A percentile compares a stretch with the other conserved stretches of the same genome.
These are phyloP conservation scores for Agriotes lineatus DNA, from an alignment of 2,888 invertebrate species.

Conservation along the genomic window DNA sequence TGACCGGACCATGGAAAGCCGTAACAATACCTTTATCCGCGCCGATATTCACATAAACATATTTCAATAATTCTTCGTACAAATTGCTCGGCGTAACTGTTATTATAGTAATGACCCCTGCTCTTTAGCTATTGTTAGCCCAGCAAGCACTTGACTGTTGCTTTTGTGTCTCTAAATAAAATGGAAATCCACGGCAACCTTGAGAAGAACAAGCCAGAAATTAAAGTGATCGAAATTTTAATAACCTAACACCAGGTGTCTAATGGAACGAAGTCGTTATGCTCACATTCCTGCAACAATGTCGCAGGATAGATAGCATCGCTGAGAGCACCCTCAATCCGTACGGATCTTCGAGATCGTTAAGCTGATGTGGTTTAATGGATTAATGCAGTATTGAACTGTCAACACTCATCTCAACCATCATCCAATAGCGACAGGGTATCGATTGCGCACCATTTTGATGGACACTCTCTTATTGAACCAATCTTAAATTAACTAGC, in stretches of 20 bases:
- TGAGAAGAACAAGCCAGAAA: conserved; percentile 19
- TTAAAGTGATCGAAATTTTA: conserved; percentile 33
- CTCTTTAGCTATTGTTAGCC: not conserved
- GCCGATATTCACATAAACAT: too few relatives aligned
- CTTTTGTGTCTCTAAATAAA: conserved; percentile 5
- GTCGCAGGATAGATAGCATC: conserved; percentile 32
- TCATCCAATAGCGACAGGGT: conserved; percentile 61
- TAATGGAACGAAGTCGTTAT: conserved; percentile 34
- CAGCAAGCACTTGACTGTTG: conserved; percentile 1
- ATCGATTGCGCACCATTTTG: conserved; percentile 61
- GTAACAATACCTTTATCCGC: too few relatives aligned
- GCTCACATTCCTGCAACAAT: conserved; percentile 32
- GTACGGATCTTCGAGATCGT: conserved; percentile 60
- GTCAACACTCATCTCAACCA: conserved; percentile 64
- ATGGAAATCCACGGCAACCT: conserved; percentile 11
- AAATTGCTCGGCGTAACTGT: not conserved
- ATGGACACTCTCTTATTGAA: conserved; percentile 29
- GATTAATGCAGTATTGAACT: conserved; percentile 66
- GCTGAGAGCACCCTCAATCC: conserved; percentile 53
- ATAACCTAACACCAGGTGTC: conserved; percentile 40
- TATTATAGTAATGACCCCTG: not conserved
- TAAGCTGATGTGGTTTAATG: conserved; percentile 65
- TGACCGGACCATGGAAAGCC: too few relatives aligned
- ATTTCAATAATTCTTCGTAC: not conserved
- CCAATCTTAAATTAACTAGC: not conserved